Base-by-base conservation (phyloP, 2,888 invertebrate genomes). In the Caenorhabditis sinica region DNA sequence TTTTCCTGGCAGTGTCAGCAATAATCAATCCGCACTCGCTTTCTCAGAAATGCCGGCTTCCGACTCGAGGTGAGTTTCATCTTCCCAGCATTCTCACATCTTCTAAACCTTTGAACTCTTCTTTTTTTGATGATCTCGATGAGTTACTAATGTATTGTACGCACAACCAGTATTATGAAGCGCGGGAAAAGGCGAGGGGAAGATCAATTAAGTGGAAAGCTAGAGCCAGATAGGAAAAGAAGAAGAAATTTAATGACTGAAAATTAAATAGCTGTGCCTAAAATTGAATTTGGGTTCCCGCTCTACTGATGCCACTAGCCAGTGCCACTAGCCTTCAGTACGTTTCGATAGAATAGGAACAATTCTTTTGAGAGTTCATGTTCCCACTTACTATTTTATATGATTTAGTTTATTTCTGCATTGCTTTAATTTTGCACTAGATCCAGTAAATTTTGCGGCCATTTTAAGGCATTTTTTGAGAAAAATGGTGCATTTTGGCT, bases 11-110 rank as follows among this genome's bases (percentile, higher is more conserved):
- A n/a, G 65, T 65, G 65, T 28, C 45, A 30, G 25, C 30, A 65
- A 51, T 36, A 68, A 53, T 68, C 68, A 36, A 36, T 49, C 66
- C n/a, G 36, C 51, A 36, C 3, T 13, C n/a, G 30, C 30, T 5
- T 68, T 33, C 20, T 53, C 36, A 13, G 30, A 53, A 33, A 68
- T 68, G 68, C 68, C 68, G 33, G 51, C 68, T 51, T 68, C 68
- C 49, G 68, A 68, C 53, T 68, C 68, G 20, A 68, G 68, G 68
- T 68, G 51, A 68, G 51, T 53, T 11, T 5, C 25, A n/a, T 25
- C 63, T 63, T 36, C 23, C 23, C 23, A 45, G 30, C 49, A 15
- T 65, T 45, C 2, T 25, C 13, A 28, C 56, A 25, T 25, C 28
- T 56, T 15, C 1, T 25, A 4, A 4, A 11, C 15, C 33, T n/a